These are phyloP conservation scores for Brenthis daphne DNA, from an alignment of 2,888 invertebrate species.

Conservation along the genomic window DNA sequence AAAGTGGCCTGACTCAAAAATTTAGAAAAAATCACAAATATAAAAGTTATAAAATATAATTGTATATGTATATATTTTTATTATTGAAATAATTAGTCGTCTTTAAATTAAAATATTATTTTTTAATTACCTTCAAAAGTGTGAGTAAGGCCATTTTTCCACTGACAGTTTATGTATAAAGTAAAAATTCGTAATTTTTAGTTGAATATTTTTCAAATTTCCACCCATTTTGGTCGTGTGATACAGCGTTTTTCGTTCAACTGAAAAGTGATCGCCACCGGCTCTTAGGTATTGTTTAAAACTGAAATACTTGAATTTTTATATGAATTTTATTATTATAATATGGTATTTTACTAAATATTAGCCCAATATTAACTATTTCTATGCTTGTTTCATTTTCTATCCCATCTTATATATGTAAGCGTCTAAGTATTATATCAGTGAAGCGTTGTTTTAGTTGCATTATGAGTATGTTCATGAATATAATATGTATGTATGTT, in stretches of 20 bases:
- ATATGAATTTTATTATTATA: constrained; percentile 81
- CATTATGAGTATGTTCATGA: background rate
- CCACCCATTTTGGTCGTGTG: background rate
- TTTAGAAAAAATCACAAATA: too few species aligned
- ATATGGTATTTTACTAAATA: constrained; percentile 81
- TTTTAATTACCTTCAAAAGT: too few species aligned
- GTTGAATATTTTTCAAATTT: too few species aligned
- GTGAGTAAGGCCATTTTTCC: too few species aligned
- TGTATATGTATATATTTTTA: too few species aligned
- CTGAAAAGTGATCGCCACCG: constrained; percentile 36
- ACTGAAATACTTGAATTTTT: constrained; percentile 78
- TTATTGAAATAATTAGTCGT: too few species aligned
- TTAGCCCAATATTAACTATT: constrained; percentile 81
- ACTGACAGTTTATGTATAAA: too few species aligned
- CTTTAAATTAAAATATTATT: too few species aligned
- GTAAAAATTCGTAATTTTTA: too few species aligned
- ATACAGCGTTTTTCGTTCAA: constrained; percentile 15
- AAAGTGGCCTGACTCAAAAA: too few species aligned
- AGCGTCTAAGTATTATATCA: constrained; percentile 12
- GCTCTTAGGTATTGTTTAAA: constrained; percentile 74
- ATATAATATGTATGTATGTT: too few species aligned
- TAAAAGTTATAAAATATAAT: too few species aligned
- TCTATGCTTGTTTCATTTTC: constrained; percentile 68
- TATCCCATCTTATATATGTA: constrained; percentile 37
- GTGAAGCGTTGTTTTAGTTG: background rate